Conservation (phyloP, 2,113 vertebrate species). For the Alligator mississippiensis region DNA sequence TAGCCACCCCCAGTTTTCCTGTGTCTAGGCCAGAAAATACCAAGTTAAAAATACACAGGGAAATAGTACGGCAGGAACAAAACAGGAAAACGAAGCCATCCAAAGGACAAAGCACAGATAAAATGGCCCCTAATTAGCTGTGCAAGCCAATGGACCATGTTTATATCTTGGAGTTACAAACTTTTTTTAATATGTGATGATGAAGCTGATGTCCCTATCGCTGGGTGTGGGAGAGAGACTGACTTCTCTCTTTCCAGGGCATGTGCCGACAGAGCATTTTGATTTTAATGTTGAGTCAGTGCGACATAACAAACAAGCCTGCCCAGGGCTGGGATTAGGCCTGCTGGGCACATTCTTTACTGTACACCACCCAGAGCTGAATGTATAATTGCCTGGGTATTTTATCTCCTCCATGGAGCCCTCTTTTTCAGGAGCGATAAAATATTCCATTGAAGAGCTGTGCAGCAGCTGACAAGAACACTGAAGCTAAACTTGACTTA, state of each 20-base stretch:
- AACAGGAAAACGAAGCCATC: constrained; percentile 46
- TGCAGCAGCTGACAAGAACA: background rate
- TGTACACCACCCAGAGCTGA: fast-evolving
- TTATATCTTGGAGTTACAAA: fast-evolving
- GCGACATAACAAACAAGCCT: fast-evolving
- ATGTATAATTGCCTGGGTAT: fast-evolving
- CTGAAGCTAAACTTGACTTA: background rate
- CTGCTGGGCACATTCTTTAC: background rate
- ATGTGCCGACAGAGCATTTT: background rate
- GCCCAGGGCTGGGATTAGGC: background rate
- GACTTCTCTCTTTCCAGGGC: background rate
- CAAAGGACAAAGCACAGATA: background rate
- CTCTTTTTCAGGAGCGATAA: constrained; percentile 1
- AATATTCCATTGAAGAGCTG: background rate
- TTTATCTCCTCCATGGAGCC: fast-evolving
- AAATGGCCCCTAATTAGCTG: fast-evolving
- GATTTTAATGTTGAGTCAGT: fast-evolving
- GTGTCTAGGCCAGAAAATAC: background rate
- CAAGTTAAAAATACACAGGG: background rate
- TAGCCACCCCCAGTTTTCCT: background rate
- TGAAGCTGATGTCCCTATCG: fast-evolving
- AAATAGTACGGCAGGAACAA: background rate
- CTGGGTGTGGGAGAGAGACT: background rate
- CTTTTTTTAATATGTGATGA: fast-evolving
- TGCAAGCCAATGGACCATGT: fast-evolving